These are phyloP conservation scores for Pelobates cultripes DNA, from an alignment of 2,797 vertebrate species.

Conservation along the genomic window DNA sequence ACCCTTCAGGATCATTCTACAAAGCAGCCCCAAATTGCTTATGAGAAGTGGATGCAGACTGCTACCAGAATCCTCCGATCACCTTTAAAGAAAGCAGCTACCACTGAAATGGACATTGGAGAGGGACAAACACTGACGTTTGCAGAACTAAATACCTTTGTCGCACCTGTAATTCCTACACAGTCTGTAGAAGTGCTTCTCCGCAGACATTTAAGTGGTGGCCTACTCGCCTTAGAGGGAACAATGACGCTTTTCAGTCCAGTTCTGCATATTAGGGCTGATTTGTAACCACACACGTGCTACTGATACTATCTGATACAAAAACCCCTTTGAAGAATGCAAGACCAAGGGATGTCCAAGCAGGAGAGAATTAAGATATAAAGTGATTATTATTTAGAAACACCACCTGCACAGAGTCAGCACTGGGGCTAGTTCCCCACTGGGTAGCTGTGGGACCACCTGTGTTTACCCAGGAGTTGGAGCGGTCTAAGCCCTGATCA, in stretches of 20 bases:
- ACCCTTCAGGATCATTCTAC: conserved; percentile 1
- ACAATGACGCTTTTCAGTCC: not conserved
- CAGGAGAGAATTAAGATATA: conserved; percentile 40
- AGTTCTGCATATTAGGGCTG: not conserved
- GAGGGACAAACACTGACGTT: no score
- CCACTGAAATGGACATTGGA: no score
- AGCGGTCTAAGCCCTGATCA: conserved; percentile 98
- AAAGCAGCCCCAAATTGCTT: not conserved
- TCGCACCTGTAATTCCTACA: no score
- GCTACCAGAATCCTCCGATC: no score
- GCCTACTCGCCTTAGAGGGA: no score
- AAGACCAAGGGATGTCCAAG: not conserved
- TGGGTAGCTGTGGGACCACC: conserved; percentile 97
- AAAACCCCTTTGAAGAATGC: not conserved
- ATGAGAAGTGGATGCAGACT: no score
- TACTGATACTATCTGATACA: no score
- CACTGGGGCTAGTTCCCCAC: conserved; percentile 97
- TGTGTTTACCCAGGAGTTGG: conserved; percentile 99
- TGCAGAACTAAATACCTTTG: no score
- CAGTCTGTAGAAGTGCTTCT: no score
- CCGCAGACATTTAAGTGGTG: no score
- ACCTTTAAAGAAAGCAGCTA: not conserved
- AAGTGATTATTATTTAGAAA: conserved; percentile 67
- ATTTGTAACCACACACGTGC: not conserved
- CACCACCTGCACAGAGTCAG: conserved; percentile 98